These are phyloP conservation scores for Lagenorhynchus albirostris DNA, from an alignment of 2,113 vertebrate species.

Conservation along the genomic window DNA sequence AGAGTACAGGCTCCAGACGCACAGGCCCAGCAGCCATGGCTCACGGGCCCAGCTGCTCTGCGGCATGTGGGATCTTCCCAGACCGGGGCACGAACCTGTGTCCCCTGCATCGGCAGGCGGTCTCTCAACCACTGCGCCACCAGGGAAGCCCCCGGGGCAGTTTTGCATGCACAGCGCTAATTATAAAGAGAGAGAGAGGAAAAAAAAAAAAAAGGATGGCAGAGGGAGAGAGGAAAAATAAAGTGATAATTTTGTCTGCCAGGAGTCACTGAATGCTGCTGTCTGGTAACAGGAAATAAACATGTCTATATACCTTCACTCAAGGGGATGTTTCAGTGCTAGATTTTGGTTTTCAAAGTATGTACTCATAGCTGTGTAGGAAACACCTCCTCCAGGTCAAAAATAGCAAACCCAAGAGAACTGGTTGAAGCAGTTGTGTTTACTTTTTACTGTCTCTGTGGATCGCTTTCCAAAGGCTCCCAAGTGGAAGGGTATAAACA, in stretches of 20 bases:
- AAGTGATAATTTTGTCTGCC: neutral
- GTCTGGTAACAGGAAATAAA: constrained; percentile 26
- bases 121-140: no score
- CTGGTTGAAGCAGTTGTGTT: constrained; percentile 38
- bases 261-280: neutral
- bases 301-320: neutral
- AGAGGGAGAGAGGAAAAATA: neutral
- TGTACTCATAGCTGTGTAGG: neutral
- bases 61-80: no score
- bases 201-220: neutral
- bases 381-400: constrained; percentile 63
- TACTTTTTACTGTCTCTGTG: constrained; percentile 54
- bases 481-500: constrained; percentile 67
- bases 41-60: no score
- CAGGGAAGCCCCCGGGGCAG: neutral
- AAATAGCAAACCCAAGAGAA: constrained; percentile 62
- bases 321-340: constrained; percentile 6
- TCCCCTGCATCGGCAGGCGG: no score
- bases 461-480: constrained; percentile 26
- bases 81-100: no score
- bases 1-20: no score
- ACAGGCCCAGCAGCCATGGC: no score
- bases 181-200: neutral
- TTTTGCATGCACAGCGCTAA: neutral
- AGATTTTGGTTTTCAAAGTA: constrained; percentile 35